These are phyloP conservation scores for Aplidium turbinatum DNA, from an alignment of 23 tunicate genomes.

Conservation along the genomic window DNA sequence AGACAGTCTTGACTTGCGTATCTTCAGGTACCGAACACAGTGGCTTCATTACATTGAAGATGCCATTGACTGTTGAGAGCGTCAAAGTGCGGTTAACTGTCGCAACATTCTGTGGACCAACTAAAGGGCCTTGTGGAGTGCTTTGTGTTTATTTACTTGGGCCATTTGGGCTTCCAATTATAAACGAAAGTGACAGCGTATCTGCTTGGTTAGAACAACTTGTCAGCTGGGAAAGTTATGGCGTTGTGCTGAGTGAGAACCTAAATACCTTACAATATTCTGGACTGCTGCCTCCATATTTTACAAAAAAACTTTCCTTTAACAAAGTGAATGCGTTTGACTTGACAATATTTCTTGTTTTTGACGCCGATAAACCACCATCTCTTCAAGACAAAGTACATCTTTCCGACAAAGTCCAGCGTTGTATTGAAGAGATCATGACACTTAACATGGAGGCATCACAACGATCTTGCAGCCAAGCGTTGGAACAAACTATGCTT, in stretches of 20 bases:
- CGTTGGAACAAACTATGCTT: neutral
- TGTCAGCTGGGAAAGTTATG: neutral
- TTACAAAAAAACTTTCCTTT: neutral
- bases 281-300: too few relatives aligned
- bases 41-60: too few relatives aligned
- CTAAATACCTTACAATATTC: too few relatives aligned
- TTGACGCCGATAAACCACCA: neutral
- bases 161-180: constrained; percentile 9
- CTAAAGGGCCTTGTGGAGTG: too few relatives aligned
- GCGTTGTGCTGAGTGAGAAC: neutral
- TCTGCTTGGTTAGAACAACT: neutral
- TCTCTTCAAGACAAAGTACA: neutral
- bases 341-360: too few relatives aligned
- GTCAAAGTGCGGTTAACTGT: too few relatives aligned
- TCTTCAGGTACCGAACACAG: too few relatives aligned
- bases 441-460: neutral
- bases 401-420: neutral
- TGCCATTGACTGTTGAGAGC: too few relatives aligned
- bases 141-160: constrained; percentile 8
- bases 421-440: neutral
- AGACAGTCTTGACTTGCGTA: too few relatives aligned
- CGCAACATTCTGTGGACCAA: too few relatives aligned
- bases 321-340: neutral
- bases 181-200: constrained; percentile 1
- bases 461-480: neutral